Base-by-base conservation (phyloP, 2,888 invertebrate species). In the Scaptomyza caliginosa region DNA sequence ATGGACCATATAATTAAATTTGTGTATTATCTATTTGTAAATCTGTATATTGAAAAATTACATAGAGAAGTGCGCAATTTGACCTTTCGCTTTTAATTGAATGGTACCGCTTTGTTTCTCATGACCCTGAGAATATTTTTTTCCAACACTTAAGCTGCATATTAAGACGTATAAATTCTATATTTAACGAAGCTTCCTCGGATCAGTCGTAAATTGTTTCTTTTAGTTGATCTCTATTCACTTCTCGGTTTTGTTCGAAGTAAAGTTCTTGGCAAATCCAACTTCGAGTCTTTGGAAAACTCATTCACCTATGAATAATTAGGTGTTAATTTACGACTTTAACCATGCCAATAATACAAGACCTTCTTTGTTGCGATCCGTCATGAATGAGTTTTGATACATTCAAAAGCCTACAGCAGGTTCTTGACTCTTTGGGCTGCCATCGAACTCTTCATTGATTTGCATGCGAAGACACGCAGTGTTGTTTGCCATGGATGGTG, bases 381-480 rank as follows among this genome's bases (percentile, higher is more conserved):
- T 13, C 32, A 13, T 32, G 10, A 40, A 40, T 23, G 21, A 36
- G 21, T 36, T 67, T 8, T 23, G 8, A n/a, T n/a, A n/a, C n/a
- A n/a, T n/a, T n/a, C n/a, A n/a, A n/a, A n/a, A n/a, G n/a, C 19
- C 8, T 19, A 6, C 26, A 8, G 4, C 24, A 42, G 32, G 45
- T 43, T 28, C 8, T 42, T 38, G 40, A 21, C 17, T 19, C 19
- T 16, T 48, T 39, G n/a, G 32, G 17, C 51, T 51, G 54, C 59
- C 75, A 82, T 64, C 48, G 67, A 74, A 60, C 49, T 50, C 19
- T 32, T 62, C 67, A 52, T 71, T 74, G 82, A 71, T 74, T 84
- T 80, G 55, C 81, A 86, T 86, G 40, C 49, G 24, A 17, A 50
- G 58, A 45, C 72, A 76, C 76, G 80, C 86, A 69, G 64, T 19